phyloP scores from a whole-genome alignment of 2,888 invertebrate species.

The Ophonus ardosiacus region DNA sequence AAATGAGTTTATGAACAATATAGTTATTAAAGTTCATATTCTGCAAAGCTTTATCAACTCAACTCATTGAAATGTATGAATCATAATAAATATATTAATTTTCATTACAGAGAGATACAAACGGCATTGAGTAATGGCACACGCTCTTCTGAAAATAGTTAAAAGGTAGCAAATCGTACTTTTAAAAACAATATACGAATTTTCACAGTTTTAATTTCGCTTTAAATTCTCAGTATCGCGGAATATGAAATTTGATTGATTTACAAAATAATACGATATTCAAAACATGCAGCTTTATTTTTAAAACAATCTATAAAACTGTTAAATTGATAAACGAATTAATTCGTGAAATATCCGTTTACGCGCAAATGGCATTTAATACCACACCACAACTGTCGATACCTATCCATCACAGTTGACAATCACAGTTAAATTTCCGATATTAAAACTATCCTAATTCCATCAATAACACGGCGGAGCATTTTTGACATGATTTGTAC shows the following conservation, averaged over 20 bases:
- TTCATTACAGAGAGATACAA: too few species aligned
- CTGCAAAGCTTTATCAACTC: too few species aligned
- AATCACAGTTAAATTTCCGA: slow-evolving; percentile 53
- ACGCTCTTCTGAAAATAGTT: too few species aligned
- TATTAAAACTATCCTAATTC: slow-evolving; percentile 49
- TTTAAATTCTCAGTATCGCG: background rate
- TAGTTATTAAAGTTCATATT: too few species aligned
- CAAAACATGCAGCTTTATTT: slow-evolving; percentile 5
- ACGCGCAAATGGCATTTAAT: slow-evolving; percentile 16
- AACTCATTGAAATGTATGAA: too few species aligned
- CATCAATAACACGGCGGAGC: slow-evolving; percentile 52
- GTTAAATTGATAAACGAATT: slow-evolving; percentile 39
- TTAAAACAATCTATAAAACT: slow-evolving; percentile 4
- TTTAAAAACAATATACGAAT: too few species aligned
- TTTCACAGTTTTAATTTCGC: background rate
- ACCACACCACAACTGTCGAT: slow-evolving; percentile 43
- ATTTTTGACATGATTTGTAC: slow-evolving; percentile 57
- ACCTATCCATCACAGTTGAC: slow-evolving; percentile 43
- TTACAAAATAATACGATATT: background rate
- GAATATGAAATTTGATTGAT: background rate
- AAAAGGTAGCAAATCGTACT: too few species aligned
- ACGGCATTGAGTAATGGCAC: too few species aligned
- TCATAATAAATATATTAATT: too few species aligned
- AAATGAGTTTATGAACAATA: too few species aligned
- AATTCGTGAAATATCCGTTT: slow-evolving; percentile 28